Conservation (phyloP, 2,113 vertebrate species). For the Theristicus caerulescens region DNA sequence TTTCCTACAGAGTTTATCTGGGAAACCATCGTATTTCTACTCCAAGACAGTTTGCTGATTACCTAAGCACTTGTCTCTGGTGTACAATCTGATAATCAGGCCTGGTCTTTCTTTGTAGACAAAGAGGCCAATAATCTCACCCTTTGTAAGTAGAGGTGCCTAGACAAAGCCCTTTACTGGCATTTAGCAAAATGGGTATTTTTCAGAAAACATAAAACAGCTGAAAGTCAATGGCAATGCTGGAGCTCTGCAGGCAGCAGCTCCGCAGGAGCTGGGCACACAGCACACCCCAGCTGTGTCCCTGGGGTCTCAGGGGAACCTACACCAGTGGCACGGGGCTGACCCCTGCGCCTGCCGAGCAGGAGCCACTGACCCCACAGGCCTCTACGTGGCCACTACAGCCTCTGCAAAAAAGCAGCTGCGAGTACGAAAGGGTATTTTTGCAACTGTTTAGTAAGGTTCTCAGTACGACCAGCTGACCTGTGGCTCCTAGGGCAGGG, state of each 20-base stretch:
- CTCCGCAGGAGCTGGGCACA: background rate
- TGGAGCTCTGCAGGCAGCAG: background rate
- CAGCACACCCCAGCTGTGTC: background rate
- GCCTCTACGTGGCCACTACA: rapidly evolving
- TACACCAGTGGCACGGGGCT: background rate
- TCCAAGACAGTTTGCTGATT: slow-evolving; percentile 77
- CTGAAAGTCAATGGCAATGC: background rate
- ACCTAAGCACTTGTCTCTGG: slow-evolving; percentile 77
- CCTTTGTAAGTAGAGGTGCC: slow-evolving; percentile 72
- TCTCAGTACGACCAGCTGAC: background rate
- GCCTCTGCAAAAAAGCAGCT: background rate
- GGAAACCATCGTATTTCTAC: slow-evolving; percentile 73
- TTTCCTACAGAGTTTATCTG: slow-evolving; percentile 77
- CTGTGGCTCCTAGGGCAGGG: background rate
- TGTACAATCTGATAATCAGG: slow-evolving; percentile 80
- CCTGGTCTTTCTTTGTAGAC: slow-evolving; percentile 74
- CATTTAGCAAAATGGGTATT: slow-evolving; percentile 74
- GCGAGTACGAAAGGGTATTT: background rate
- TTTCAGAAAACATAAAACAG: slow-evolving; percentile 48
- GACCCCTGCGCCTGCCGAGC: background rate
- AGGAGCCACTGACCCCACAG: background rate
- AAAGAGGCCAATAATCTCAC: slow-evolving; percentile 81
- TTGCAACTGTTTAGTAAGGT: background rate
- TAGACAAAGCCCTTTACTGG: slow-evolving; percentile 76
- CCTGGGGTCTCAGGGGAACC: background rate